Evolutionary conservation across 1,140 invertebrate genomes (phyloP).

Genomic region (Ips nitidus): DNA sequence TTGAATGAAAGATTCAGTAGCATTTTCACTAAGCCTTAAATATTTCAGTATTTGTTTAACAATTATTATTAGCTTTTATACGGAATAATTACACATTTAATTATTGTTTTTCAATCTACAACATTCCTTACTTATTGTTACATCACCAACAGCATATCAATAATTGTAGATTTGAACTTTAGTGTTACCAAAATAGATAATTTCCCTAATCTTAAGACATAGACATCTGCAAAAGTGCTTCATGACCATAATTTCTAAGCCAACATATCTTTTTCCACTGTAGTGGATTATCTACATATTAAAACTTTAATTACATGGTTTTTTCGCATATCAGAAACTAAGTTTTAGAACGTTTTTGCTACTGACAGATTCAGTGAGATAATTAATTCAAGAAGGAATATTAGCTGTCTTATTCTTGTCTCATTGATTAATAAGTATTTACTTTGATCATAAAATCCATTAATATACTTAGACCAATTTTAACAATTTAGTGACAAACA

Average conservation of each 20-base stretch:
- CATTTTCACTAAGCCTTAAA: no score
- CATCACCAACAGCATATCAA: slow-evolving; percentile 49
- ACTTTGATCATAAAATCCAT: no score
- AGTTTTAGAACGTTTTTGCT: not conserved
- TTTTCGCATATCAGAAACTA: not conserved
- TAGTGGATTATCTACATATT: not conserved
- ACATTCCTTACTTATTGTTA: slow-evolving; percentile 8
- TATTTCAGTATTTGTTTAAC: no score
- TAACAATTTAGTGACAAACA: no score
- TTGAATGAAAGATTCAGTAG: no score
- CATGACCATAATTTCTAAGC: not conserved
- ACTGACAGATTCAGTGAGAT: no score
- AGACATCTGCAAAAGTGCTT: slow-evolving; percentile 32
- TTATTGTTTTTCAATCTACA: not conserved
- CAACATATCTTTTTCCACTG: not conserved
- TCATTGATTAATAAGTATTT: no score
- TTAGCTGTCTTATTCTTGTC: no score
- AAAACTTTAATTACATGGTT: slow-evolving; percentile 7
- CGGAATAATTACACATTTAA: no score
- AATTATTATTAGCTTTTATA: no score
- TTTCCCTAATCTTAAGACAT: slow-evolving; percentile 35
- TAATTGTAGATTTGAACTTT: slow-evolving; percentile 40
- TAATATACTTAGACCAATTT: no score
- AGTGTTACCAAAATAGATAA: slow-evolving; percentile 35
- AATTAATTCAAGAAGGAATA: no score